A percentile compares a stretch with the other conserved stretches of the same genome.
phyloP scores from a whole-genome alignment of 2,888 invertebrate genomes.

The Drosophila paucipuncta region DNA sequence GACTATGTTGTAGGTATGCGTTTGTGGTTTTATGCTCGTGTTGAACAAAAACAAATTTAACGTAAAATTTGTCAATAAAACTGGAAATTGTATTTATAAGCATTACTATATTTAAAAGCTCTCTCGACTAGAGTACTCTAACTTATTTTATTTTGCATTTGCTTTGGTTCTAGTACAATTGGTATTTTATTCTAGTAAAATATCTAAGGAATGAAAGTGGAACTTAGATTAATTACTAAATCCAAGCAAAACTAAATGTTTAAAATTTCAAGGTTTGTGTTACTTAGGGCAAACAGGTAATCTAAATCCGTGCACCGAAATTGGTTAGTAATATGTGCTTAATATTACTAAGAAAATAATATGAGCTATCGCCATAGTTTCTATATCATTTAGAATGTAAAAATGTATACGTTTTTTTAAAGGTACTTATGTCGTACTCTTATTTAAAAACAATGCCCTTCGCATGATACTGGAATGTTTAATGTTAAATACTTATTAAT shows the following conservation, averaged over 20 bases:
- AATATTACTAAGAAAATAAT: not conserved
- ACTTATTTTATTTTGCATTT: slow-evolving; percentile 26
- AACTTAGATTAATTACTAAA: not conserved
- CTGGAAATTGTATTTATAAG: not conserved
- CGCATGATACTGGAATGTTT: not conserved
- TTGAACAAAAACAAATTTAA: not conserved
- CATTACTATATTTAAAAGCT: not conserved
- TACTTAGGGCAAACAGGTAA: not conserved
- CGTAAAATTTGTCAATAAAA: too few relatives aligned
- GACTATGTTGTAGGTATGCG: not conserved
- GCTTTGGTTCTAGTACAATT: slow-evolving; percentile 33
- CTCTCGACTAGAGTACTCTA: not conserved
- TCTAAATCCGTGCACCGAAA: not conserved
- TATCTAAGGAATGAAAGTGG: not conserved
- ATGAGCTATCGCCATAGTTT: not conserved
- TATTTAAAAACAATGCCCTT: not conserved
- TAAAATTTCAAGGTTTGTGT: too few relatives aligned
- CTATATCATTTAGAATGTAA: not conserved
- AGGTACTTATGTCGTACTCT: not conserved
- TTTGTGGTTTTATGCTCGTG: not conserved
- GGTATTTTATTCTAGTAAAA: not conserved
- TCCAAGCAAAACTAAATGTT: not conserved
- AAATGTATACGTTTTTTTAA: not conserved
- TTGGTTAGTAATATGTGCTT: not conserved
- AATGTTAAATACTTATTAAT: not conserved